Evolutionary conservation across 2,888 invertebrate genomes (phyloP), one percentile per base, ranked within the genome.

Genomic region (Atrina japonica): DNA sequence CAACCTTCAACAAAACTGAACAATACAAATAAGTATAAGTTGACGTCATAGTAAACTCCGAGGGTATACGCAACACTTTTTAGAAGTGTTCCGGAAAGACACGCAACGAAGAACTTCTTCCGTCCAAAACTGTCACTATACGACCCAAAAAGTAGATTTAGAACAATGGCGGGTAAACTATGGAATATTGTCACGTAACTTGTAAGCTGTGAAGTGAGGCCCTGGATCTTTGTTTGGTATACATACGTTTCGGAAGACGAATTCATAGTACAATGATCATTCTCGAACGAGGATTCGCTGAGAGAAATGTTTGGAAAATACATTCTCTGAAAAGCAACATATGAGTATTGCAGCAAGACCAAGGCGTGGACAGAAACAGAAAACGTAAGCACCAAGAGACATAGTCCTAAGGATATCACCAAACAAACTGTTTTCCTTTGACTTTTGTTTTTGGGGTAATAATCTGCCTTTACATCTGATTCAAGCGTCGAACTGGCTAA

Each of bases 111-210:
- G 27, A 77, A 56, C 16, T 72, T 67, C 65, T 76, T 78, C 3
- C 81, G 59, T 5, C 81, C 81, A 50, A 73, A 72, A 29, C 68
- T 66, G 59, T 81, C 81, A 2, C 78, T 74, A 23, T 60, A 73
- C 0, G 76, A 49, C 7, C 77, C 77, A 14, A 79, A 43, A 14
- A 81, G 41, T 9, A 81, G 56, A n/a, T 68, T 72, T 9, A 72
- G 56, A 0, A 79, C 16, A 2, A 79, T 68, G 0, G 70, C 58
- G 0, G 76, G 66, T 6, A 77, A 35, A 9, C 72, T 68, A 0
- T 72, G 63, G 1, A 72, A 63, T 1, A 81, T 11, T 16, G 67
- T 68, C 1, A 75, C 52, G 50, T 77, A 76, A 1, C 77, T 70
- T 3, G 56, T 58, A 73, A 79, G 77, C 2, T 29, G 60, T 1